Conservation (phyloP, 2,888 invertebrate genomes). For the Frankliniella intonsa region DNA sequence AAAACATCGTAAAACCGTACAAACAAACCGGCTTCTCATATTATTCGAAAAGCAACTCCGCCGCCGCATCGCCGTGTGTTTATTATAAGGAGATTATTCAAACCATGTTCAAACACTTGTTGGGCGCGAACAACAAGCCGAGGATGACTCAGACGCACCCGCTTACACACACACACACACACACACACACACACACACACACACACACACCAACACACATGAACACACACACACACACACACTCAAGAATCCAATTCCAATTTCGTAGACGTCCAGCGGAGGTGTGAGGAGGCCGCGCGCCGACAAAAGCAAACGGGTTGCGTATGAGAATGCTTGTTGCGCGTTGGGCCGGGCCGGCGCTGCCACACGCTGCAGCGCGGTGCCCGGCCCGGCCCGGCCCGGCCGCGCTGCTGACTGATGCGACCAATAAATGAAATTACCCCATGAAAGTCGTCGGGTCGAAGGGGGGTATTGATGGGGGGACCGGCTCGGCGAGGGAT, state of each 20-base stretch:
- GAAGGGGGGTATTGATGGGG: no score
- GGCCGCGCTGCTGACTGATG: no score
- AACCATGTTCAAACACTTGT: constrained; percentile 25
- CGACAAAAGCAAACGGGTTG: constrained; percentile 1
- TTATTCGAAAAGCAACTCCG: no score
- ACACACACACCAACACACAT: no score
- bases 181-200: background rate
- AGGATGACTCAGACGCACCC: background rate
- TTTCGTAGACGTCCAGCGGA: constrained; percentile 21
- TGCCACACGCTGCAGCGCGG: no score
- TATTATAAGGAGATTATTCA: background rate
- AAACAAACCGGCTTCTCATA: no score
- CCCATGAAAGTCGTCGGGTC: no score
- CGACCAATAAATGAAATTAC: no score
- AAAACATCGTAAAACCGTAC: no score
- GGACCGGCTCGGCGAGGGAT: no score
- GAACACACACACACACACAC: background rate
- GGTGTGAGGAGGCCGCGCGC: background rate
- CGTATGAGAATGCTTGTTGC: background rate
- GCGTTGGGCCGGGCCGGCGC: background rate
- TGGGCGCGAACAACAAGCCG: background rate
- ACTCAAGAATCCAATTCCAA: constrained; percentile 12
- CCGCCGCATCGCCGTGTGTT: background rate
- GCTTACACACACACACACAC: no score
- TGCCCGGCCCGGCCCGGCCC: no score